Percentiles rank a stretch among this genome's conserved stretches.
phyloP scores from a whole-genome alignment of 1,140 invertebrate genomes.

The Mercenaria mercenaria region DNA sequence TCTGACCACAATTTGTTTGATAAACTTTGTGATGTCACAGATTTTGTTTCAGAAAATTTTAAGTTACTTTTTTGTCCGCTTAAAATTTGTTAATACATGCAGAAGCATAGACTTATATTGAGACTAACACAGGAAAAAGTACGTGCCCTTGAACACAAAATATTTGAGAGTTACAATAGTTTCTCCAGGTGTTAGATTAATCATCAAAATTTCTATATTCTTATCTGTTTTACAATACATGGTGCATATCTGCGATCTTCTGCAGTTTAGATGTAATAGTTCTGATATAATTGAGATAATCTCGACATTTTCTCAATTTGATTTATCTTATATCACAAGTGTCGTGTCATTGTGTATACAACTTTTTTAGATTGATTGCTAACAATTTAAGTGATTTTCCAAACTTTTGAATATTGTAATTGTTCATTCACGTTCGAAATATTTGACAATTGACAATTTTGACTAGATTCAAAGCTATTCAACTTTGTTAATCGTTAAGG shows the following conservation, averaged over 20 bases:
- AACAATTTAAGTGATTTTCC: neutral
- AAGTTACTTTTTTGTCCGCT: no score
- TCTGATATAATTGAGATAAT: conserved; percentile 7
- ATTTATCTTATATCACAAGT: conserved; percentile 1
- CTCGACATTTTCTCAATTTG: neutral
- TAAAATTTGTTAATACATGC: no score
- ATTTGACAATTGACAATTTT: no score
- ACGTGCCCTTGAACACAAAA: no score
- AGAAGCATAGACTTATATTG: no score
- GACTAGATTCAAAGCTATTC: neutral
- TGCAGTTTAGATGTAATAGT: conserved; percentile 3
- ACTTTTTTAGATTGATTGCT: neutral
- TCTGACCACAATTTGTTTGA: no score
- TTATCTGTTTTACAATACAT: conserved; percentile 13
- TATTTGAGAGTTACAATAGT: neutral
- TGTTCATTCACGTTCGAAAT: neutral
- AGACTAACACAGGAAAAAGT: no score
- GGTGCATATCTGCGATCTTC: neutral
- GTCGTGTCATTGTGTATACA: neutral
- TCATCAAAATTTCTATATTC: neutral
- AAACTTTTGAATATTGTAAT: neutral
- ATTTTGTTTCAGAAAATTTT: no score
- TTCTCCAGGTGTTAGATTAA: neutral
- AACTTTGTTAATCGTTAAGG: neutral
- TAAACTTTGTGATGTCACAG: no score